Base-by-base conservation (phyloP, 2,797 vertebrate species). In the Microhierax caerulescens region DNA sequence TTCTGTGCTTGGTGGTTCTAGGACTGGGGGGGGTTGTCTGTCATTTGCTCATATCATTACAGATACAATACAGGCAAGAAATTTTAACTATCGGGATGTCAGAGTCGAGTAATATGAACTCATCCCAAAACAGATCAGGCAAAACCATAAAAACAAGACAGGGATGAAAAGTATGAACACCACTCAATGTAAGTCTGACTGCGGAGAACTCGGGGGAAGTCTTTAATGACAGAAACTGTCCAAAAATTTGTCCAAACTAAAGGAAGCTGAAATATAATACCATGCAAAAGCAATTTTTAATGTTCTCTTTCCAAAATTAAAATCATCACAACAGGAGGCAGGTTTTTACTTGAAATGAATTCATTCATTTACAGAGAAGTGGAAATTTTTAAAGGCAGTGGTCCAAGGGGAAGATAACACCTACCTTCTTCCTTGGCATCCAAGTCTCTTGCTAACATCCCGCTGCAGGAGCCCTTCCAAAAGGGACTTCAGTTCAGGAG, bases 391-490 rank as follows among this genome's bases (percentile, higher is more conserved):
- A 4, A 70, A 75, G 43, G 6, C 27, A 28, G 74, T 19, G 28
- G 53, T 84, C 61, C 78, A 81, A 73, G 34, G 22, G 91, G 79
- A 59, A 93, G 83, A 47, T 64, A 45, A 28, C 64, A 93, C 98
- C 88, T 97, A 99, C 99, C 99, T 98, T 81, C 97, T 97, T 61
- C 99, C 99, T 47, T 98, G 98, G 90, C 99, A 99, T 74, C 99
- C 99, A 1, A 99, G 99, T 65, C 99, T 98, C 98, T 98, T 99
- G 93, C 98, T 97, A 13, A 99, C 99, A 7, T 99, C 99, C 63
- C 99, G 97, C 95, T 99, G 99, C 64, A 99, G 98, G 68, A 99
- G 98, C 25, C 99, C 99, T 96, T 99, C 99, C 98, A 99, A 93
- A 10, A 99, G 98, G 61, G 99, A 99, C 98, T 99, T 99, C 53